Evolutionary conservation across 2,113 vertebrate species (phyloP).

Genomic region (Coptodon rendalli): DNA sequence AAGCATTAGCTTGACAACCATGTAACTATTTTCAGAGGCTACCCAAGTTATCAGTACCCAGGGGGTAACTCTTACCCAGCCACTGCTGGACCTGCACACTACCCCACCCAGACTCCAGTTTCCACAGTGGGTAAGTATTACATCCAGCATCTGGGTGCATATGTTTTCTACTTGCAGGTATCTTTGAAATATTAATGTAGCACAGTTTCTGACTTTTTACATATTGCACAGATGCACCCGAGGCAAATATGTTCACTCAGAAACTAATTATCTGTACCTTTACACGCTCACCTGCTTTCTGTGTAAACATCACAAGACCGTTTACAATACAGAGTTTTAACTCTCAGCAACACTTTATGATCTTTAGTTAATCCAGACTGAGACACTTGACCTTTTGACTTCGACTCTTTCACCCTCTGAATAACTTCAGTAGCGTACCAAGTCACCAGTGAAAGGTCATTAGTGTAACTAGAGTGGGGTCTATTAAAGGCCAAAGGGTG

Average conservation of each 20-base stretch:
- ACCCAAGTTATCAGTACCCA: constrained; percentile 84
- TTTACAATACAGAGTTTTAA: background rate
- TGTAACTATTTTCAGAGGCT: constrained; percentile 73
- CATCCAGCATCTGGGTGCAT: background rate
- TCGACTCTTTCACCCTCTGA: background rate
- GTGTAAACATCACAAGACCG: background rate
- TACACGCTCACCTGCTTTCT: background rate
- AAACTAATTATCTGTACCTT: background rate
- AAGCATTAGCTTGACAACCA: background rate
- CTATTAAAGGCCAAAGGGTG: constrained; percentile 75
- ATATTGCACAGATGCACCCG: background rate
- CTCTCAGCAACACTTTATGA: background rate
- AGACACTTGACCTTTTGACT: constrained; percentile 58
- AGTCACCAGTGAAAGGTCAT: constrained; percentile 66
- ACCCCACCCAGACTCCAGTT: constrained; percentile 82
- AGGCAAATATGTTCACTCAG: background rate
- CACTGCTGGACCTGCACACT: constrained; percentile 81
- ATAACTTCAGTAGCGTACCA: constrained; percentile 38
- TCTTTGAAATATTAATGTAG: background rate
- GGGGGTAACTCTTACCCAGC: constrained; percentile 82
- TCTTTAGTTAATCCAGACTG: constrained; percentile 5
- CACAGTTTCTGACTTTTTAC: background rate
- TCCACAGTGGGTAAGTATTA: constrained; percentile 86
- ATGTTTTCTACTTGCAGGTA: fast-evolving
- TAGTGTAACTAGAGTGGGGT: constrained; percentile 75